phyloP scores from a whole-genome alignment of 2,888 invertebrate species.

The Pterostichus madidus region DNA sequence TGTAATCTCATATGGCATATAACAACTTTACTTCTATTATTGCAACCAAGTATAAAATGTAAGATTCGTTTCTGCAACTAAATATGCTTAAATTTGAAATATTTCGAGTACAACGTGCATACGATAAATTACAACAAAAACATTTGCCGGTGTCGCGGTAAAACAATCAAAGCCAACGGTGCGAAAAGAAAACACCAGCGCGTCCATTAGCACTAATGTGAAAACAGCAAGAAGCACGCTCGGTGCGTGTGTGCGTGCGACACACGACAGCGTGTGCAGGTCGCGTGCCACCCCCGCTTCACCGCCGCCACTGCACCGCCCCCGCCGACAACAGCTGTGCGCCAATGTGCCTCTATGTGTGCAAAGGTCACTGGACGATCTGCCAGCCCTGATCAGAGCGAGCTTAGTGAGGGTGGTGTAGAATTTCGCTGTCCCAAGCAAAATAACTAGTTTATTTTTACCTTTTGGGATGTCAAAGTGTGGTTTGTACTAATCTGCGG shows the following conservation, averaged over 20 bases:
- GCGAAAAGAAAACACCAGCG: background rate
- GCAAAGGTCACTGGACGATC: constrained; percentile 46
- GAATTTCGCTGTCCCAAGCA: constrained; percentile 1
- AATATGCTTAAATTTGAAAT: too few species aligned
- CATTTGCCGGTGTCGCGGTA: background rate
- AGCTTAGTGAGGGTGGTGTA: background rate
- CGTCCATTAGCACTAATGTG: constrained; percentile 59
- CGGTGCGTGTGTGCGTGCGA: constrained; percentile 25
- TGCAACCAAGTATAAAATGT: too few species aligned
- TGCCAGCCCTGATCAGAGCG: constrained; percentile 1
- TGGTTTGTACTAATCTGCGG: background rate
- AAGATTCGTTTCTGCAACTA: too few species aligned
- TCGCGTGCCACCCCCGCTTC: constrained; percentile 43
- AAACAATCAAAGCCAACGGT: constrained; percentile 11
- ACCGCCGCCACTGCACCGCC: constrained; percentile 25
- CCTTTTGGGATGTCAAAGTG: background rate
- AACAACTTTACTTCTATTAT: too few species aligned
- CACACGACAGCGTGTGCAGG: constrained; percentile 26
- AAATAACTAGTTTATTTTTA: constrained; percentile 10
- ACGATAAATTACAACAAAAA: constrained; percentile 1
- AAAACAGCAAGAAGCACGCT: constrained; percentile 44
- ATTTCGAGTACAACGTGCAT: background rate
- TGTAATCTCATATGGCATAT: too few species aligned
- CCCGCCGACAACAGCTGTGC: constrained; percentile 13
- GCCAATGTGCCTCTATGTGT: background rate